Evolutionary conservation across 2,888 invertebrate genomes (phyloP), one percentile per base, ranked within the genome.

Genomic region (Cantharis rufa): DNA sequence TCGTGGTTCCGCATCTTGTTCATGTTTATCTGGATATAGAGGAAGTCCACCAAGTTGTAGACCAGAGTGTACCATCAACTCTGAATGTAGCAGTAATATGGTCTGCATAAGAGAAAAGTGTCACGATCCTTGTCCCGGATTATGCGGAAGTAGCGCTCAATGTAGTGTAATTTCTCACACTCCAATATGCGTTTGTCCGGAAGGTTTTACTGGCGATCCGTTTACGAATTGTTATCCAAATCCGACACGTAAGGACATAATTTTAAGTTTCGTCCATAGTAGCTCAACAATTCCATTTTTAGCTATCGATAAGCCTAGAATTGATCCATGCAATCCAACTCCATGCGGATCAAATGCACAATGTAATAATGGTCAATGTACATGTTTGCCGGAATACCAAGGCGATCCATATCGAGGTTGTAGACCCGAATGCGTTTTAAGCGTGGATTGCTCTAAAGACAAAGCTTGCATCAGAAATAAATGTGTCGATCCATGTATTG

Each of bases 321-420:
- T 10, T 16, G 90, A 91, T 83, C 90, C 89, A 70, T 92, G 92
- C 82, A 90, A 90, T 83, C 92, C 92, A 68, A 91, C 91, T 64
- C 92, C 92, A 15, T 93, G 93, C 85, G 92, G 92, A 62, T 85
- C 90, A 16, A 91, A 91, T 81, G 89, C 92, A 27, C 81, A 88
- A 79, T 92, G 91, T 82, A 86, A 93, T 74, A 94, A 93, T 70
- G 94, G 95, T 48, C 93, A 94, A 74, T 96, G 96, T 86, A 90
- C 92, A 48, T 96, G 96, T 86, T 84, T 94, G 79, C 91, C 93
- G 2, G 94, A 94, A 86, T 95, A 95, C 85, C 93, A 93, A 81
- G 96, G 96, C 66, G 95, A 95, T 87, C 96, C 96, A 15, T 95
- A 95, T 82, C 92, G 93, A 24, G 94, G 94, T 70, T 95, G 95